A percentile compares a stretch with the other conserved stretches of the same genome.
These are phyloP conservation scores for Silvanus unidentatus DNA, from an alignment of 2,888 invertebrate species.

Conservation along the genomic window DNA sequence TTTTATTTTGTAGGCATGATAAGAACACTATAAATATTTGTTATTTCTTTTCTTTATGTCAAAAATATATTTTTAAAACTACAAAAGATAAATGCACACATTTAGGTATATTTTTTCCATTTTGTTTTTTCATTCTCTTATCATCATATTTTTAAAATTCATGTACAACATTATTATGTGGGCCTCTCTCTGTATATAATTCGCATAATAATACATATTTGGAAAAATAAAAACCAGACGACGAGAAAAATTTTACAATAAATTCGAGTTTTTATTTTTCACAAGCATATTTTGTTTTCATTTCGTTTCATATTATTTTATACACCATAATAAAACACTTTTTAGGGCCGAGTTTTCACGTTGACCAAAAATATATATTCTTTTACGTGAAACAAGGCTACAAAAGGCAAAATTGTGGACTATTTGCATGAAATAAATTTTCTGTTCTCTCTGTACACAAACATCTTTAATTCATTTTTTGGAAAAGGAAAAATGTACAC, in stretches of 20 bases:
- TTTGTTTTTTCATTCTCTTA: neutral
- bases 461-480: constrained; percentile 5
- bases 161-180: constrained; percentile 27
- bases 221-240: constrained; percentile 15
- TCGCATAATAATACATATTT: too few species aligned
- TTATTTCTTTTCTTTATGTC: constrained; percentile 38
- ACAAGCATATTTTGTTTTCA: neutral
- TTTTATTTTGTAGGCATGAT: constrained; percentile 38
- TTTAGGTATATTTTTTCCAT: constrained; percentile 2
- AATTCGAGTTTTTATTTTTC: too few species aligned
- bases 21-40: constrained; percentile 43
- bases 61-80: constrained; percentile 45
- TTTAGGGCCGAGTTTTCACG: constrained; percentile 27
- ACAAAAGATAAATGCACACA: constrained; percentile 38
- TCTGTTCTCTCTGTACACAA: constrained; percentile 21
- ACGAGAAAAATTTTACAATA: constrained; percentile 6
- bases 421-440: constrained; percentile 20
- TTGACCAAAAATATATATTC: constrained; percentile 36
- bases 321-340: constrained; percentile 11
- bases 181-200: constrained; percentile 18
- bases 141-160: constrained; percentile 18
- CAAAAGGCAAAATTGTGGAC: constrained; percentile 39
- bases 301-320: constrained; percentile 8
- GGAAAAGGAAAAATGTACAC: too few species aligned
- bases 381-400: constrained; percentile 36